Conservation (phyloP, 2,797 vertebrate genomes). For the Periparus ater region DNA sequence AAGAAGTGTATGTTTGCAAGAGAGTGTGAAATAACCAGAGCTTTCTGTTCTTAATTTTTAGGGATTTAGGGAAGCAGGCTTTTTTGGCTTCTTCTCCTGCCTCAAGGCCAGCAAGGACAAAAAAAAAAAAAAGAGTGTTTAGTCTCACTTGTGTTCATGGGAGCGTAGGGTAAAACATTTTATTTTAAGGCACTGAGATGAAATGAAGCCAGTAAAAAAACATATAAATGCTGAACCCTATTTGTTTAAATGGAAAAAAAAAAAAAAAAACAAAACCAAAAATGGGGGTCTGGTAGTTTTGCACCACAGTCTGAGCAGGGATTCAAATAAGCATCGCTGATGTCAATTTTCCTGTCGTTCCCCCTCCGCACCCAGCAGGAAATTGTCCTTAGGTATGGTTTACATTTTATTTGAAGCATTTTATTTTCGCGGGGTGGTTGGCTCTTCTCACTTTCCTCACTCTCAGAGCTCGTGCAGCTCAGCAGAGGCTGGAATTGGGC, state of each 20-base stretch:
- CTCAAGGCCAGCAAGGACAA: background rate
- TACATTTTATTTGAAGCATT: constrained; percentile 1
- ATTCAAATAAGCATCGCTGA: constrained; percentile 10
- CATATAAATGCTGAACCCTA: background rate
- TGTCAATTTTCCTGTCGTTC: background rate
- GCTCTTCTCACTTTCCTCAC: background rate
- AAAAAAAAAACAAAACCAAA: background rate
- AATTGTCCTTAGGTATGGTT: constrained; percentile 6
- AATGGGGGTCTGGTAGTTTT: background rate
- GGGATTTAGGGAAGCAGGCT: background rate
- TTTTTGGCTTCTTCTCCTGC: background rate
- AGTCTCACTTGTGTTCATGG: background rate
- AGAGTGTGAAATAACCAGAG: background rate
- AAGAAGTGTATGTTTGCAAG: background rate
- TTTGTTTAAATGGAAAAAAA: background rate
- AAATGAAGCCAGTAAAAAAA: background rate
- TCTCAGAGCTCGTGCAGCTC: constrained; percentile 2
- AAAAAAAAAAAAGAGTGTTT: background rate
- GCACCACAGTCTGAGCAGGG: background rate
- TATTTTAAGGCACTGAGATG: background rate
- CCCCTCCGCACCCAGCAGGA: background rate
- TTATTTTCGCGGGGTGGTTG: constrained; percentile 48
- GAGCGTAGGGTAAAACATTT: background rate
- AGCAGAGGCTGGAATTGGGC: background rate
- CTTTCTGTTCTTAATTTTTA: background rate